These are phyloP conservation scores for Sebastes nivosus DNA, from an alignment of 2,797 vertebrate genomes.

Conservation along the genomic window DNA sequence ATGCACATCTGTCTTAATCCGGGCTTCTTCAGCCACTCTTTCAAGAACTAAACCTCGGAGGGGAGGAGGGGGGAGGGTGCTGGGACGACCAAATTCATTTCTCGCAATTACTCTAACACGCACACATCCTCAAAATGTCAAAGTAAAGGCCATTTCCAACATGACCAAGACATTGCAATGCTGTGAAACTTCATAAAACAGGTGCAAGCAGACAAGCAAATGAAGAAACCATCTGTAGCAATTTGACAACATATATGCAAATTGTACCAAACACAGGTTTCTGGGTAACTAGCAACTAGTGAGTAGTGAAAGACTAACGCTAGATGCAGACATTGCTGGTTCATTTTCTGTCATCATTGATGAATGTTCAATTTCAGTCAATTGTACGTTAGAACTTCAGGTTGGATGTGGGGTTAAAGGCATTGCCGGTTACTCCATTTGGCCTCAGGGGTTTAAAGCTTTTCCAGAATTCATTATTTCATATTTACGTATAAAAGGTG, in stretches of 20 bases:
- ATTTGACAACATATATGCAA: not conserved
- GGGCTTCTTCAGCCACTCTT: constrained; percentile 90
- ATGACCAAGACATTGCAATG: not conserved
- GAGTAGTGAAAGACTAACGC: not conserved
- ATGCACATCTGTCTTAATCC: constrained; percentile 98
- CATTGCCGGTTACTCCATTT: not conserved
- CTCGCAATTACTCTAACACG: constrained; percentile 21
- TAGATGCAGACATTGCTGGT: not conserved
- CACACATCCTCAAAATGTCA: constrained; percentile 2
- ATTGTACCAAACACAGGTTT: not conserved
- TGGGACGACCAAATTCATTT: constrained; percentile 85
- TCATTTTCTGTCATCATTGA: not conserved
- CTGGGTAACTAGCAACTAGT: not conserved
- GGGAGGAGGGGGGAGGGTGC: constrained; percentile 1
- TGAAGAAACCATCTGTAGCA: not conserved
- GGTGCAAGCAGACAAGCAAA: not conserved
- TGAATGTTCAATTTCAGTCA: not conserved
- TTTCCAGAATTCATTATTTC: not conserved
- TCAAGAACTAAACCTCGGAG: constrained; percentile 86
- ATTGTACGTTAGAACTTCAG: not conserved
- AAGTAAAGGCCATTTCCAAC: not conserved
- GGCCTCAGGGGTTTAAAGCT: not conserved
- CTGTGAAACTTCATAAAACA: not conserved
- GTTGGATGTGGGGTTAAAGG: not conserved
- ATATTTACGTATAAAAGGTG: not conserved